Conservation (phyloP, 2,888 invertebrate species). For the Platynereis dumerilii region DNA sequence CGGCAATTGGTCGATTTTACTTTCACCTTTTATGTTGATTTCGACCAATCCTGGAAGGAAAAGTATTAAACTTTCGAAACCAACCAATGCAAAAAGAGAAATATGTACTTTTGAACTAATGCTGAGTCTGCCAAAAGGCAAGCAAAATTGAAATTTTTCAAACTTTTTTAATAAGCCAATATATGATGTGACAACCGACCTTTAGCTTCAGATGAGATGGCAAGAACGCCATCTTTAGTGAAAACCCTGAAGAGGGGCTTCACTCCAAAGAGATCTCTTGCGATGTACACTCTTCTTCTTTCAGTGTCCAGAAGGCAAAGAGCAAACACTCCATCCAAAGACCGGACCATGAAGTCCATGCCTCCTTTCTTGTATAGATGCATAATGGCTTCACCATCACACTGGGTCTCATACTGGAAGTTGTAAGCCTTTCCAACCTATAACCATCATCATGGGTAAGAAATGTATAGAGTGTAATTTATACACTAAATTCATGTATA, state of each 20-base stretch:
- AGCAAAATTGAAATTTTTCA: too few species aligned
- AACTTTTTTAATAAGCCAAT: too few species aligned
- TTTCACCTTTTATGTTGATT: constrained; percentile 36
- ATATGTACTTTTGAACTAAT: too few species aligned
- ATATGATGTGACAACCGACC: too few species aligned
- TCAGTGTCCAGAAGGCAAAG: constrained; percentile 78
- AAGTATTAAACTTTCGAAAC: too few species aligned
- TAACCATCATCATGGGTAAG: too few species aligned
- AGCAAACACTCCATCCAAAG: constrained; percentile 83
- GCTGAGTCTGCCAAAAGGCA: too few species aligned
- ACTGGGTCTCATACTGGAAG: constrained; percentile 58
- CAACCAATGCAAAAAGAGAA: too few species aligned
- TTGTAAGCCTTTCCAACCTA: constrained; percentile 48
- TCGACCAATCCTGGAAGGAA: constrained; percentile 23
- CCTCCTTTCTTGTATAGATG: constrained; percentile 77
- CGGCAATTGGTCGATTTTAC: constrained; percentile 73
- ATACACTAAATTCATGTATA: too few species aligned
- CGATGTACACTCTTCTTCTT: constrained; percentile 72
- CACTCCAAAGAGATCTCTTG: constrained; percentile 82
- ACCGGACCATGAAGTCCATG: constrained; percentile 71
- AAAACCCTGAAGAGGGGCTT: constrained; percentile 74
- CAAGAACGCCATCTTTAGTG: constrained; percentile 56
- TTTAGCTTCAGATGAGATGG: constrained; percentile 62
- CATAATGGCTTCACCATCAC: constrained; percentile 66
- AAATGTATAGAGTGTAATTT: too few species aligned